Evolutionary conservation across 2,888 invertebrate genomes (phyloP), one percentile per base, ranked within the genome.

Genomic region (Drosophila mettleri): DNA sequence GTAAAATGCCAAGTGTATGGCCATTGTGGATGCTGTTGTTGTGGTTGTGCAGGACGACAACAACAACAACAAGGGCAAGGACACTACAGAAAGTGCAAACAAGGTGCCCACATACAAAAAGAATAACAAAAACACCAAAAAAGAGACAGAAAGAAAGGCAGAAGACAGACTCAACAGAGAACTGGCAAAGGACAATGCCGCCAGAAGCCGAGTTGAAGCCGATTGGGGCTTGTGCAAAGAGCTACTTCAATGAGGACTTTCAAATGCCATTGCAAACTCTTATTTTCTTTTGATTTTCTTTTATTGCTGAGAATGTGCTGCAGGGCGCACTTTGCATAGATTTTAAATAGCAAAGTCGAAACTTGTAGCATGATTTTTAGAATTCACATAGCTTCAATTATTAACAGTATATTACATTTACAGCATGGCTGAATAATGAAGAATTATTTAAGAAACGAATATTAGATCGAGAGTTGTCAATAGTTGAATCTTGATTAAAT

Each of bases 41-140:
- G 64, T 55, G 33, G 43, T 58, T 66, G 57, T 38, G 62, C 36
- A 36, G 41, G 24, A 22, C 20, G 41, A 20, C 48, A 22, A 52
- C 49, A 27, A 72, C 75, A 68, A 69, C 78, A 80, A 74, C 67
- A 82, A 78, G 74, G 83, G 69, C 80, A 84, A 84, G 84, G 85
- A 61, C 82, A 78, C 63, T 70, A 69, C 68, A 69, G 41, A 57
- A 64, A 76, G 74, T 76, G 66, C 78, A 82, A 74, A 69, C 83
- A 84, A 84, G 80, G 68, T 75, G 62, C 48, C 55, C 59, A 65
- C 52, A 72, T 46, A 74, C 51, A 52, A 31, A 55, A 34, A 20
- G 27, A 43, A 27, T n/a, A 29, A 29, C 16, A n/a, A n/a, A n/a
- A n/a, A n/a, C n/a, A n/a, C n/a, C n/a, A n/a, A n/a, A n/a, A n/a